Evolutionary conservation across 2,113 vertebrate genomes (phyloP).

Genomic region (Capra hircus): DNA sequence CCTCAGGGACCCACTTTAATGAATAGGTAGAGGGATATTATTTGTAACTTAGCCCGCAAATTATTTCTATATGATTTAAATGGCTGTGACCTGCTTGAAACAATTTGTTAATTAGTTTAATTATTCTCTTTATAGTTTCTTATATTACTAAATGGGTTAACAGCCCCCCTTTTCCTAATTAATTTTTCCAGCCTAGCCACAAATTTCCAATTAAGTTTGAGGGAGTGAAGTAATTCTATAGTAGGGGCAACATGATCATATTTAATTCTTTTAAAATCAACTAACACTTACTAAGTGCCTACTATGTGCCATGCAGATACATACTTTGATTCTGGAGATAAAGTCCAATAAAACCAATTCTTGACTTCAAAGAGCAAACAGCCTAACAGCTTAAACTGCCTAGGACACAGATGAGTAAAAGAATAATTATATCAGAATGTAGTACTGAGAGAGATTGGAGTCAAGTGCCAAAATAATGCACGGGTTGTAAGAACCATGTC

Average conservation of each 20-base stretch:
- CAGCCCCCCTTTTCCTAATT: conserved; percentile 51
- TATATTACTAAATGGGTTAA: conserved; percentile 49
- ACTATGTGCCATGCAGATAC: neutral
- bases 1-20: conserved; percentile 67
- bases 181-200: conserved; percentile 39
- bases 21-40: conserved; percentile 55
- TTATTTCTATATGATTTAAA: conserved; percentile 68
- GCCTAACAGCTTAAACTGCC: neutral
- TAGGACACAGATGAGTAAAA: neutral
- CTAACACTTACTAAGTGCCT: neutral
- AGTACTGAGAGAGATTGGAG: neutral
- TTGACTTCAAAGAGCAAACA: neutral
- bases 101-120: conserved; percentile 74
- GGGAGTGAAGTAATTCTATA: conserved; percentile 7
- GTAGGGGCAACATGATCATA: neutral
- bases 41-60: conserved; percentile 61
- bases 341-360: neutral
- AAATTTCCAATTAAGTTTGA: conserved; percentile 60
- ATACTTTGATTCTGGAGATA: neutral
- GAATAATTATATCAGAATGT: neutral
- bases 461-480: neutral
- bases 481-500: neutral
- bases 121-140: conserved; percentile 58
- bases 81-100: conserved; percentile 55
- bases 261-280: conserved; percentile 35